Base-by-base conservation (phyloP, 2,888 invertebrate species). In the Lasioglossum lativentre region DNA sequence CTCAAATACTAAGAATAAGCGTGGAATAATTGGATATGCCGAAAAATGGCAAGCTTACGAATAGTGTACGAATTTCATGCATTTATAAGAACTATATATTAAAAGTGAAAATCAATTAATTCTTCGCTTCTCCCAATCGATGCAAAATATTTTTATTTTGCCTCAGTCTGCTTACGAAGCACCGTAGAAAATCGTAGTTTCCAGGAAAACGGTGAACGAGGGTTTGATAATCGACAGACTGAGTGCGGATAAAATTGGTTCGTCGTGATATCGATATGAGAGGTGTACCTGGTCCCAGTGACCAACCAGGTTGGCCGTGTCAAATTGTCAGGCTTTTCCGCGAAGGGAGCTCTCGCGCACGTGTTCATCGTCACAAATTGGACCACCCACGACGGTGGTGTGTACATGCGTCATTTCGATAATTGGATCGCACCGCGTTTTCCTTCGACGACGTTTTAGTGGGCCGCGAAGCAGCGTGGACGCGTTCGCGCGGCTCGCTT, bases 361-460 rank as follows among this genome's bases (percentile, higher is more conserved):
- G 79, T 75, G 71, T 79, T 38, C 72, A 14, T 19, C 30, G 45
- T 6, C 77, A 85, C 78, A 78, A 82, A 85, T 79, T 82, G 75
- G 82, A 81, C 85, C 82, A 85, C 85, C 78, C 82, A 68, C 27
- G 42, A 16, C 59, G 63, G 47, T 23, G 19, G 19, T 38, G 78
- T 72, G 52, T 68, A 74, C 30, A 75, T 63, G 76, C 75, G 73
- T 75, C 66, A 76, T 76, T 80, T 76, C 74, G 80, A 81, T 84
- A 84, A 80, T 84, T 84, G 80, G 84, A 80, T 77, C 71, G 74
- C 27, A 40, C 38, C 30, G 47, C 23, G 63, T 73, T 78, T 75
- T 80, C 84, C 76, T 80, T 80, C 77, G 73, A 73, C 47, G 73
- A 73, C 47, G 52, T 73, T 52, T 52, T 47, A 73, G 42, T 34